phyloP scores from a whole-genome alignment of 2,113 vertebrate species.

The Malurus elegans region DNA sequence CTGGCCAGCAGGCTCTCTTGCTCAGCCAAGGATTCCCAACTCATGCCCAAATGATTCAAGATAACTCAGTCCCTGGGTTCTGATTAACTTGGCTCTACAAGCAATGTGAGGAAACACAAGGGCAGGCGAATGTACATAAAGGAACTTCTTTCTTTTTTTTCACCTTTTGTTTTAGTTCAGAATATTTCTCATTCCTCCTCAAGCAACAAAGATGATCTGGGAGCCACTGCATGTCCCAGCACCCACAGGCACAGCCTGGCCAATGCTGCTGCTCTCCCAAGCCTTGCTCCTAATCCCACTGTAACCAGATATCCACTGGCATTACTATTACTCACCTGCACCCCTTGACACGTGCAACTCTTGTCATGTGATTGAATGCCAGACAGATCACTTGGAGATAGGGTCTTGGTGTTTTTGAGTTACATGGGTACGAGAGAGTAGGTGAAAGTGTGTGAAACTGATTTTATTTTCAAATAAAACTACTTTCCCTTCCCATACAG shows the following conservation, averaged over 20 bases:
- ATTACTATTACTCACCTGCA: neutral
- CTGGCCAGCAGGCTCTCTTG: neutral
- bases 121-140: neutral
- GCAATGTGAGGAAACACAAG: neutral
- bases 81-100: neutral
- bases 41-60: neutral
- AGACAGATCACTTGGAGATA: neutral
- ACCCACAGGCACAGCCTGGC: neutral
- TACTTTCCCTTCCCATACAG: neutral
- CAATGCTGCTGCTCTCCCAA: neutral
- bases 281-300: neutral
- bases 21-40: neutral
- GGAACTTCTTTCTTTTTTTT: accelerated
- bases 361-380: neutral
- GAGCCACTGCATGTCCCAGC: neutral
- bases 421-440: neutral
- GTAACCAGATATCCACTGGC: neutral
- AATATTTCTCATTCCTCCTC: neutral
- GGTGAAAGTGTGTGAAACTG: neutral
- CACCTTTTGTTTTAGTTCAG: neutral
- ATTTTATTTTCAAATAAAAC: neutral
- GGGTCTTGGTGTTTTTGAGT: neutral
- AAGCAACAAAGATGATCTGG: neutral
- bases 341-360: neutral
- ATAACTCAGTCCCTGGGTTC: neutral